Percentiles rank a stretch among this genome's conserved stretches.
These are phyloP conservation scores for Nanorana parkeri DNA, from an alignment of 2,113 vertebrate species.

Conservation along the genomic window DNA sequence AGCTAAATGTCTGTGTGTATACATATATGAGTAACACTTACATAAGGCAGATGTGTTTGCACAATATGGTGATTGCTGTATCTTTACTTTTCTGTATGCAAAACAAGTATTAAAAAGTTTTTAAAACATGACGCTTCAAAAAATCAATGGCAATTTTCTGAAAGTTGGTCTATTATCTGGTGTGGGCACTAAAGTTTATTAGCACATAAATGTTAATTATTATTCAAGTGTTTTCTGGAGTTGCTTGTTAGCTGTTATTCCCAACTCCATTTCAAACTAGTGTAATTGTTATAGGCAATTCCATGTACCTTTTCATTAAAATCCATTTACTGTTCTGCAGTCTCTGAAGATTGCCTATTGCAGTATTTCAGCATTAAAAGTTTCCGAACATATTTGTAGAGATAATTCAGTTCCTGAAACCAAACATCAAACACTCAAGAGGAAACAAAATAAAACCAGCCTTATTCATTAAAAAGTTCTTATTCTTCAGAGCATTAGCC, in stretches of 20 bases:
- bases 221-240: slow-evolving; percentile 4
- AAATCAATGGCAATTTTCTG: slow-evolving; percentile 4
- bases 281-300: slow-evolving; percentile 26
- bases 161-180: slow-evolving; percentile 24
- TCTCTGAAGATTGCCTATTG: background rate
- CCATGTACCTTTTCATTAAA: slow-evolving; percentile 8
- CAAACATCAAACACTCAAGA: too few species aligned
- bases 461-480: too few species aligned
- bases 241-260: slow-evolving; percentile 27
- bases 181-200: slow-evolving; percentile 25
- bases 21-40: background rate
- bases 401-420: too few species aligned
- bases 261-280: background rate
- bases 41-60: background rate
- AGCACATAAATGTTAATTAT: slow-evolving; percentile 25
- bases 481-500: too few species aligned
- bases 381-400: too few species aligned
- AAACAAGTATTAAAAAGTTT: slow-evolving; percentile 13
- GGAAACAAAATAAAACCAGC: too few species aligned
- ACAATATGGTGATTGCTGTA: background rate
- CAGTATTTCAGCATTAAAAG: slow-evolving; percentile 1
- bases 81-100: background rate
- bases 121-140: background rate
- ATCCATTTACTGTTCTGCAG: slow-evolving; percentile 7
- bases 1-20: background rate